Evolutionary conservation across 2,113 vertebrate species (phyloP).

Genomic region (Enhydra lutris): DNA sequence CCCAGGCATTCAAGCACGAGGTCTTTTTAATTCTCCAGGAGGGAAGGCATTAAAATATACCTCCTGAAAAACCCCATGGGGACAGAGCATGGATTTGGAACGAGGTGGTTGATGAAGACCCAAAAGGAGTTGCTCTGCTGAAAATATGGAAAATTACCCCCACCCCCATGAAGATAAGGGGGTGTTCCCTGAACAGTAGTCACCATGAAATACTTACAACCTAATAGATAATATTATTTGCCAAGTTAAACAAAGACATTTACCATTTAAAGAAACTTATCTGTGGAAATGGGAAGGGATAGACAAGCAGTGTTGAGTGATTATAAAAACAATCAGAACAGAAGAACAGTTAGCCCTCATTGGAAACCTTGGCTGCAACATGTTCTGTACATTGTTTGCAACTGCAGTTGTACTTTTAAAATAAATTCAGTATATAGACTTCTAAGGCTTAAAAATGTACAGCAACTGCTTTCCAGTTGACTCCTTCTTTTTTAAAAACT

Average conservation of each 20-base stretch:
- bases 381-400: background rate
- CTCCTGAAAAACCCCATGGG: background rate
- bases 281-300: background rate
- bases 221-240: background rate
- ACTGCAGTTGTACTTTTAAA: background rate
- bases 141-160: background rate
- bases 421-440: background rate
- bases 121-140: background rate
- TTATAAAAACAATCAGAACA: background rate
- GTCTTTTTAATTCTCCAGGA: background rate
- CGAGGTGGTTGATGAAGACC: background rate
- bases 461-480: background rate
- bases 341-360: background rate
- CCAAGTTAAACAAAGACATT: background rate
- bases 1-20: accelerated
- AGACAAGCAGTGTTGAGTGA: background rate
- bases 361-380: background rate
- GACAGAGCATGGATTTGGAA: background rate
- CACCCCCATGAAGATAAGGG: background rate
- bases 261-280: background rate
- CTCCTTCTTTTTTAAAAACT: background rate
- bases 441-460: background rate
- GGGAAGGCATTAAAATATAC: background rate
- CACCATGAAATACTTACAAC: background rate
- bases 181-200: background rate